These are phyloP conservation scores for Paragorgia papillata DNA, from an alignment of 92 coral and sea anemone species.

Conservation along the genomic window DNA sequence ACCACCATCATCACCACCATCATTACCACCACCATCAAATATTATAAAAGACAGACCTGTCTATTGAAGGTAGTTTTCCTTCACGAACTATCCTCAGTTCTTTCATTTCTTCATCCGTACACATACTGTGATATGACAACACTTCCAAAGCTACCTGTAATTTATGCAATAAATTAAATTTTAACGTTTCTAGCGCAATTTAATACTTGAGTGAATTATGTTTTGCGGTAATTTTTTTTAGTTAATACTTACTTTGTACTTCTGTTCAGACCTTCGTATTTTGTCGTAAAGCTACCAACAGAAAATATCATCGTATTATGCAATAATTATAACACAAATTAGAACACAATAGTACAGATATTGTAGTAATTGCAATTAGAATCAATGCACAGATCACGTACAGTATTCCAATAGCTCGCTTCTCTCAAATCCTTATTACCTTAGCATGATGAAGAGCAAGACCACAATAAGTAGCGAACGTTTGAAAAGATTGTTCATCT, in stretches of 20 bases:
- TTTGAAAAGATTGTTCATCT: constrained; percentile 98
- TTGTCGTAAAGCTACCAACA: constrained; percentile 87
- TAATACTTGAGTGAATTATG: too few species aligned
- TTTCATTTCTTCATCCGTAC: constrained; percentile 75
- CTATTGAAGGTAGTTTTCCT: constrained; percentile 45
- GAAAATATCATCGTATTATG: background rate
- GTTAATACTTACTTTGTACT: constrained; percentile 90
- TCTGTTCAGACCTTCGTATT: constrained; percentile 96
- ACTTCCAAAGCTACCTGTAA: constrained; percentile 96
- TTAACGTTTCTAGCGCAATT: background rate
- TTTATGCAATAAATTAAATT: background rate
- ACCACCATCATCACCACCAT: too few species aligned
- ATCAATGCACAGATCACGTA: too few species aligned
- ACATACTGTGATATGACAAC: constrained; percentile 94
- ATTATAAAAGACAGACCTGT: constrained; percentile 86
- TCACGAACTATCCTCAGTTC: constrained; percentile 53
- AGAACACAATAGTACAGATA: background rate
- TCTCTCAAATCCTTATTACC: too few species aligned
- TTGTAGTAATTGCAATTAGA: background rate
- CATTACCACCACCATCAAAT: too few species aligned
- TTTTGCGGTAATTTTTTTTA: too few species aligned
- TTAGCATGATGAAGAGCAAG: constrained; percentile 98
- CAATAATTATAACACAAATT: too few species aligned
- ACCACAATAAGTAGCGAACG: constrained; percentile 99
- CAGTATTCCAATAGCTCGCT: too few species aligned